A percentile compares a stretch with the other conserved stretches of the same genome.
These are phyloP conservation scores for Melanaphis sacchari DNA, from an alignment of 1,140 invertebrate genomes.

Conservation along the genomic window DNA sequence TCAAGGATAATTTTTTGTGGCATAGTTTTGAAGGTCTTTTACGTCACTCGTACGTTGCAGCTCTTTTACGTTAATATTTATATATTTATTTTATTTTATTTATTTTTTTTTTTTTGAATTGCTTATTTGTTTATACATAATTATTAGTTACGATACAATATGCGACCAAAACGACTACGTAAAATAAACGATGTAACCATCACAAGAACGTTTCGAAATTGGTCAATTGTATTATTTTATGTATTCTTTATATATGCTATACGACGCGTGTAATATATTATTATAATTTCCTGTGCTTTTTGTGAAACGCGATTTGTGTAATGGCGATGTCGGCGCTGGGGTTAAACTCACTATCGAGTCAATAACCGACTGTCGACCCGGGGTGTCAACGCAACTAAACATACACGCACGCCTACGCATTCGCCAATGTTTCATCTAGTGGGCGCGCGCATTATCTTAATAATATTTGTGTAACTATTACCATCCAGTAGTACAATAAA, in stretches of 20 bases:
- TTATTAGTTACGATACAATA: not conserved
- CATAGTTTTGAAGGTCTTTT: not conserved
- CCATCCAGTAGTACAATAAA: not conserved
- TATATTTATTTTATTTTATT: too few relatives aligned
- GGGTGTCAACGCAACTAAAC: slow-evolving; percentile 47
- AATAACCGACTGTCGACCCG: slow-evolving; percentile 42
- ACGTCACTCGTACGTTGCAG: not conserved
- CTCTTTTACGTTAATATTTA: not conserved
- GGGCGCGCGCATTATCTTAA: not conserved
- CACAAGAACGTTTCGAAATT: slow-evolving; percentile 36
- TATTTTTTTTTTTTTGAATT: not conserved
- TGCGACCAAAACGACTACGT: slow-evolving; percentile 19
- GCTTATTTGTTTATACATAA: not conserved
- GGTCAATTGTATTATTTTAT: slow-evolving; percentile 15
- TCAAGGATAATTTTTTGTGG: not conserved
- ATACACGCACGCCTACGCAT: slow-evolving; percentile 54
- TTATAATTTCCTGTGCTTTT: not conserved
- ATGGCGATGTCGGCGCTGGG: not conserved
- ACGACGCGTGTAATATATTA: not conserved
- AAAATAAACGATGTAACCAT: not conserved
- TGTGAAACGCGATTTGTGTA: not conserved
- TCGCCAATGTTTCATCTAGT: not conserved
- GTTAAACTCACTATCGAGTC: not conserved
- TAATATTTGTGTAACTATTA: not conserved
- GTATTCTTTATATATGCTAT: not conserved